A percentile compares a stretch with the other conserved stretches of the same genome.
Conservation (phyloP, 2,797 vertebrate species). For the Serranus cabrilla region DNA sequence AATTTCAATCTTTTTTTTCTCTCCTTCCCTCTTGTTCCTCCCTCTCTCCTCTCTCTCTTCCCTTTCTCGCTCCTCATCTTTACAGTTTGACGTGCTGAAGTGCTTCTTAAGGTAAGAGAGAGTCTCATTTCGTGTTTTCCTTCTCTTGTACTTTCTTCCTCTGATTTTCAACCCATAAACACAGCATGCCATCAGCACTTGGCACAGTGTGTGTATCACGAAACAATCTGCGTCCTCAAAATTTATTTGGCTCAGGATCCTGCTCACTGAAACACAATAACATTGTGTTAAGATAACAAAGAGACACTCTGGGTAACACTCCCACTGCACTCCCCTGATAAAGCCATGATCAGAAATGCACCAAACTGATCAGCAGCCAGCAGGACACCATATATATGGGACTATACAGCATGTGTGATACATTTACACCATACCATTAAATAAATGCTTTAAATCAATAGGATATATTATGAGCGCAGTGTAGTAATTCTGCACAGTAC, state of each 20-base stretch:
- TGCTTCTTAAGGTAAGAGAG: slow-evolving; percentile 79
- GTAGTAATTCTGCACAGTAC: slow-evolving; percentile 8
- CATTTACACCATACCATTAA: slow-evolving; percentile 19
- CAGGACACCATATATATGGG: slow-evolving; percentile 1
- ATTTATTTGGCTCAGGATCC: slow-evolving; percentile 60
- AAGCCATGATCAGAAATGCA: slow-evolving; percentile 44
- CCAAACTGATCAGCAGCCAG: slow-evolving; percentile 26
- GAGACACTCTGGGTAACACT: slow-evolving; percentile 62
- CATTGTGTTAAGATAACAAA: slow-evolving; percentile 72
- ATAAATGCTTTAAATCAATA: slow-evolving; percentile 20
- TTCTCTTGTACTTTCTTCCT: slow-evolving; percentile 46
- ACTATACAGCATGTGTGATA: slow-evolving; percentile 17
- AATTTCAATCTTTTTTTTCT: slow-evolving; percentile 43
- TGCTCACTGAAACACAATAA: slow-evolving; percentile 65
- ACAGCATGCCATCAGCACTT: slow-evolving; percentile 63
- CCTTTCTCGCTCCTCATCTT: slow-evolving; percentile 9
- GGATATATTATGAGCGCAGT: slow-evolving; percentile 24
- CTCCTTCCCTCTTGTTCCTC: slow-evolving; percentile 9
- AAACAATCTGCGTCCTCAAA: slow-evolving; percentile 70
- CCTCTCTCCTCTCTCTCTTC: slow-evolving; percentile 16
- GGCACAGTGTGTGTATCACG: slow-evolving; percentile 62
- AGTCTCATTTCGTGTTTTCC: slow-evolving; percentile 47
- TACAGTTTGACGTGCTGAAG: slow-evolving; percentile 74
- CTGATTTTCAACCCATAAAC: slow-evolving; percentile 66
- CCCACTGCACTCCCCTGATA: slow-evolving; percentile 55